Conservation (phyloP, 2,113 vertebrate species). For the Heterocephalus glaber region DNA sequence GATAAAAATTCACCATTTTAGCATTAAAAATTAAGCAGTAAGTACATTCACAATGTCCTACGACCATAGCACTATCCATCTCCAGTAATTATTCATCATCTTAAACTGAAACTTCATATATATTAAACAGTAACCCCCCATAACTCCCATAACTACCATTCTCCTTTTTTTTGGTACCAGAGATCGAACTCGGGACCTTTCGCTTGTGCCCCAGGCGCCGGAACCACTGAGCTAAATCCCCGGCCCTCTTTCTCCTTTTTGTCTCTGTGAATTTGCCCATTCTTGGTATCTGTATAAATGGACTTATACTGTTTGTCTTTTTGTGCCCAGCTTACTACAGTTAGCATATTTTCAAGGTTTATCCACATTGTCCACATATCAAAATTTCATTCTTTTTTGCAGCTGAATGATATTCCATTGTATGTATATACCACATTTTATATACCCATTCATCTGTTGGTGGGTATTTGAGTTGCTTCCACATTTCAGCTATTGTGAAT, state of each 20-base stretch:
- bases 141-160: not conserved
- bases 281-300: not conserved
- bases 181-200: too few relatives aligned
- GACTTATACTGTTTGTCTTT: not conserved
- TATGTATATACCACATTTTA: not conserved
- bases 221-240: too few relatives aligned
- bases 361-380: not conserved
- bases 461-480: not conserved
- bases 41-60: not conserved
- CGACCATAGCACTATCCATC: not conserved
- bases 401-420: not conserved
- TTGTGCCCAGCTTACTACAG: not conserved
- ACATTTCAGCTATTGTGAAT: not conserved
- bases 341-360: not conserved
- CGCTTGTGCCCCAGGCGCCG: too few relatives aligned
- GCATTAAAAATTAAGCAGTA: not conserved
- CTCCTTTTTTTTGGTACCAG: too few relatives aligned
- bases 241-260: too few relatives aligned
- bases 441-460: not conserved
- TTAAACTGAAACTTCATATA: not conserved
- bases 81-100: not conserved
- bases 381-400: constrained; percentile 10
- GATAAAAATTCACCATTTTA: not conserved
- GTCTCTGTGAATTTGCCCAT: not conserved
- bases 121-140: not conserved